Evolutionary conservation across 1,140 invertebrate genomes (phyloP).

Genomic region (Aphaenogaster ashmeadi): DNA sequence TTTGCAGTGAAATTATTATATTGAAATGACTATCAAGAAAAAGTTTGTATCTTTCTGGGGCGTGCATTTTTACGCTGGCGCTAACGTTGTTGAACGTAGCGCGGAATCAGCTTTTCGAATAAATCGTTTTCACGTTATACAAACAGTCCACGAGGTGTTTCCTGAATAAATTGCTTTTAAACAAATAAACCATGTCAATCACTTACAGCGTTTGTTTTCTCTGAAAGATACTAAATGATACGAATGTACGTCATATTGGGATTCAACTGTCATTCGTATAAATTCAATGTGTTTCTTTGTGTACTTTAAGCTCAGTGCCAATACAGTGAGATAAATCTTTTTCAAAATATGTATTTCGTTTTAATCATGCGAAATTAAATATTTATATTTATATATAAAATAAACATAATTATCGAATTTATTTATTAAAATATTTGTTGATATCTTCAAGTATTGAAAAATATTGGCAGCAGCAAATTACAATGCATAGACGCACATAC

Average conservation of each 20-base stretch:
- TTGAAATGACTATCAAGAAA: conserved; percentile 3
- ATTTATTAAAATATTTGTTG: not conserved
- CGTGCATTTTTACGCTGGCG: not conserved
- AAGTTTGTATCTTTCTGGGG: not conserved
- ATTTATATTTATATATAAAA: not conserved
- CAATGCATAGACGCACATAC: not conserved
- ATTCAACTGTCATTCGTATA: not conserved
- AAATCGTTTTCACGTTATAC: conserved; percentile 42
- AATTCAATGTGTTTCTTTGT: not conserved
- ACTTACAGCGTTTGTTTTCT: not conserved
- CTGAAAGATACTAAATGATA: not conserved
- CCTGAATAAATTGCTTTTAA: conserved; percentile 41
- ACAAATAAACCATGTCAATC: conserved; percentile 21
- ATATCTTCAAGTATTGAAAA: not conserved
- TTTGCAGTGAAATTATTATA: conserved; percentile 28
- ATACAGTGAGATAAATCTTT: not conserved
- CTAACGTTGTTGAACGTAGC: conserved; percentile 21
- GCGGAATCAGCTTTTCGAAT: not conserved
- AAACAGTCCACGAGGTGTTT: not conserved
- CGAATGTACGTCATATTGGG: not conserved
- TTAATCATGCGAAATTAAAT: conserved; percentile 17
- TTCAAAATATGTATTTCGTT: not conserved
- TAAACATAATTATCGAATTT: not conserved
- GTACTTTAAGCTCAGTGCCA: not conserved
- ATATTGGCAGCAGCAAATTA: not conserved